Evolutionary conservation across 2,113 vertebrate species (phyloP).

Genomic region (Serranochromis macrocephalus): DNA sequence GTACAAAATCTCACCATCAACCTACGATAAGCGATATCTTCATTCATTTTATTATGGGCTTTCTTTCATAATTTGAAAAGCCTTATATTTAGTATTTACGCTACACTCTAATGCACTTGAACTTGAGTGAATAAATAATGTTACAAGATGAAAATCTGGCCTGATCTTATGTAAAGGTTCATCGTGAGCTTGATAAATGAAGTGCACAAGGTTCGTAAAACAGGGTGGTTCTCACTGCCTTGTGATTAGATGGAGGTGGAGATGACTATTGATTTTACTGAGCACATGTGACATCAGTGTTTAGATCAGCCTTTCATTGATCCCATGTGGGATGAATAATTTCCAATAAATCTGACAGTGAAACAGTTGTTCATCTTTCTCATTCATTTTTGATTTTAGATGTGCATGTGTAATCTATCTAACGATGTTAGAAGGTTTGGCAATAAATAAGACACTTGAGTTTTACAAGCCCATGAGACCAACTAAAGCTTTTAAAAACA

Average conservation of each 20-base stretch:
- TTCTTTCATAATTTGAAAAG: neutral
- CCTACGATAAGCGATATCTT: accelerated
- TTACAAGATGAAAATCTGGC: neutral
- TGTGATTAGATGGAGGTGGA: neutral
- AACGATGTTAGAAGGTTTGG: neutral
- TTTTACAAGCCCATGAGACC: neutral
- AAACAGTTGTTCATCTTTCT: neutral
- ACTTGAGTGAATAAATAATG: neutral
- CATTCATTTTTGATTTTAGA: neutral
- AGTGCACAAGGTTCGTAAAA: neutral
- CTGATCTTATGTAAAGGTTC: neutral
- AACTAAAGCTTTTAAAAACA: neutral
- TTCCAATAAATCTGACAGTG: neutral
- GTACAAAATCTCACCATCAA: neutral
- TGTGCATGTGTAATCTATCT: neutral
- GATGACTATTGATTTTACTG: neutral
- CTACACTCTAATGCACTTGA: neutral
- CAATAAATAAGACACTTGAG: neutral
- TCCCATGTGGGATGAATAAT: neutral
- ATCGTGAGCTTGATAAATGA: neutral
- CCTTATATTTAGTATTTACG: neutral
- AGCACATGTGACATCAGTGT: neutral
- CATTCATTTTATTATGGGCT: neutral
- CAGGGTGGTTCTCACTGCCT: neutral
- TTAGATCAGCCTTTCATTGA: neutral